These are phyloP conservation scores for Octopus sinensis DNA, from an alignment of 1,140 invertebrate genomes.

Conservation along the genomic window DNA sequence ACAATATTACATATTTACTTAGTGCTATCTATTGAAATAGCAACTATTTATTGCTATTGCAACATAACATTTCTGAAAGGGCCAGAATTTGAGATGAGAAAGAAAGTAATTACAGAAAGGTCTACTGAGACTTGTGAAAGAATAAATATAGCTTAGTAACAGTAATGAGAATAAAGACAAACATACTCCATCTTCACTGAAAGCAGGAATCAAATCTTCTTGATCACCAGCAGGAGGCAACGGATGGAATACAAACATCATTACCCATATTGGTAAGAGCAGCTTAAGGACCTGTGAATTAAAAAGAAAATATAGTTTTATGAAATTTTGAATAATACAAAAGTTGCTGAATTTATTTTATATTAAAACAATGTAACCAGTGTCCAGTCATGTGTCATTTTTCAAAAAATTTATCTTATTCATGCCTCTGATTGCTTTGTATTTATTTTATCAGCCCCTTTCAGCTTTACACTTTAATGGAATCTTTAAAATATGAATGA, in stretches of 20 bases:
- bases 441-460: not conserved
- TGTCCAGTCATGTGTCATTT: not conserved
- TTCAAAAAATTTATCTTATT: not conserved
- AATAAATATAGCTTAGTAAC: no score
- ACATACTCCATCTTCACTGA: slow-evolving; percentile 51
- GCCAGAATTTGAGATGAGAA: no score
- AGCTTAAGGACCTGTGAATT: slow-evolving; percentile 57
- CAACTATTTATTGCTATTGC: no score
- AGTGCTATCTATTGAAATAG: no score
- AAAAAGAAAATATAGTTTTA: not conserved
- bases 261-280: slow-evolving; percentile 61
- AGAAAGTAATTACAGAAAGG: no score
- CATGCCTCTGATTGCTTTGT: not conserved
- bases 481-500: not conserved
- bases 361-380: not conserved
- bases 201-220: slow-evolving; percentile 45
- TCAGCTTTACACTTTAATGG: not conserved
- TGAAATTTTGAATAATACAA: not conserved
- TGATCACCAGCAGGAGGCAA: slow-evolving; percentile 34
- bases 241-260: slow-evolving; percentile 61
- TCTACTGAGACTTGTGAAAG: no score
- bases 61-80: no score
- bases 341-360: not conserved
- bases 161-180: no score
- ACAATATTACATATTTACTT: no score